Conservation (phyloP, 1,140 invertebrate genomes). For the Eriosoma lanigerum region DNA sequence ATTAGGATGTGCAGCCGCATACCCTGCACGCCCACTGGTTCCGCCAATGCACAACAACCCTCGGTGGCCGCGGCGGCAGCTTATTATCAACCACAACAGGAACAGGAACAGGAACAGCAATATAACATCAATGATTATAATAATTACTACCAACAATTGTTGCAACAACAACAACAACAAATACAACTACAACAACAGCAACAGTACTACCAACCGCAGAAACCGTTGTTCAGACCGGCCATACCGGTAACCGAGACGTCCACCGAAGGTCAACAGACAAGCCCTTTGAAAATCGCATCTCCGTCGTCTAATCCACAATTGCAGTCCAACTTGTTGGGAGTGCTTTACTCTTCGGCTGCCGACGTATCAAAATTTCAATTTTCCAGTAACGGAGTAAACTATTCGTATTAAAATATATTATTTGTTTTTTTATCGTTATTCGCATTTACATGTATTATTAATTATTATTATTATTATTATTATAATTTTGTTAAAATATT, state of each 20-base stretch:
- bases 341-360: conserved; percentile 50
- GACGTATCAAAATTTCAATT: conserved; percentile 52
- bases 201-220: conserved; percentile 23
- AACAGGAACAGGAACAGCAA: not conserved
- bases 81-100: not conserved
- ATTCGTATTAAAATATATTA: conserved; percentile 48
- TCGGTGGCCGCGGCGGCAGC: no score
- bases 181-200: not conserved
- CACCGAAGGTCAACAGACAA: conserved; percentile 3
- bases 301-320: not conserved
- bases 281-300: not conserved
- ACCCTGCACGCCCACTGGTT: no score
- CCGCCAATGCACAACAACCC: no score
- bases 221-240: conserved; percentile 22
- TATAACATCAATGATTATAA: not conserved
- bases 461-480: not conserved
- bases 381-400: conserved; percentile 50
- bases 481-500: not conserved
- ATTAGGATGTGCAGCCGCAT: no score
- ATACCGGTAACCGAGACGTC: not conserved
- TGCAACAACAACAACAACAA: not conserved
- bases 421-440: not conserved
- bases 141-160: conserved; percentile 16
- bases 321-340: conserved; percentile 46
- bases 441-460: not conserved